These are phyloP conservation scores for Heliconius hewitsoni DNA, from an alignment of 1,140 invertebrate species.

Conservation along the genomic window DNA sequence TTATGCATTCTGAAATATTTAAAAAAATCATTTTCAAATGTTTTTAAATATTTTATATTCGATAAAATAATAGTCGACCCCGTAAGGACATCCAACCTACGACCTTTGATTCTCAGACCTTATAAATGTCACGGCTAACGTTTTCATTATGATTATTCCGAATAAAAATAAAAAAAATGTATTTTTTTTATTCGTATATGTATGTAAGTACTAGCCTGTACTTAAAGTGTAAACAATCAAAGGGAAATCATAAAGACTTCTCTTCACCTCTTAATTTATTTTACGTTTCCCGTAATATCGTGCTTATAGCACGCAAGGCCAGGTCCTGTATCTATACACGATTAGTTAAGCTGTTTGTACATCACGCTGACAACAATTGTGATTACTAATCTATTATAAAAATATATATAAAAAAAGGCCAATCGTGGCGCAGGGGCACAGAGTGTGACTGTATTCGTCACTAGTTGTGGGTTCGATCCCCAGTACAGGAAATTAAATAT, in stretches of 20 bases:
- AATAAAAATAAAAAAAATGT: background rate
- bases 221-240: background rate
- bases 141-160: background rate
- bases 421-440: no score
- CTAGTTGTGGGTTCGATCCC: no score
- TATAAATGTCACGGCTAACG: conserved; percentile 1
- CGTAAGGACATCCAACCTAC: background rate
- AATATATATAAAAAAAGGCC: no score
- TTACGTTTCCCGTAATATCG: background rate
- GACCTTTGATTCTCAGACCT: background rate
- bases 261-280: background rate
- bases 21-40: no score
- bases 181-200: background rate
- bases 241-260: conserved; percentile 39
- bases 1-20: no score
- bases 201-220: background rate
- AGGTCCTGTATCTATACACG: conserved; percentile 38
- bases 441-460: no score
- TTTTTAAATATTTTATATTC: background rate
- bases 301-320: conserved; percentile 39
- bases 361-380: background rate
- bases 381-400: no score
- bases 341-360: conserved; percentile 19
- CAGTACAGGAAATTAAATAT: no score
- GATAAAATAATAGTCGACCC: background rate